phyloP scores from a whole-genome alignment of 1,140 invertebrate species.

The Sogatella furcifera region DNA sequence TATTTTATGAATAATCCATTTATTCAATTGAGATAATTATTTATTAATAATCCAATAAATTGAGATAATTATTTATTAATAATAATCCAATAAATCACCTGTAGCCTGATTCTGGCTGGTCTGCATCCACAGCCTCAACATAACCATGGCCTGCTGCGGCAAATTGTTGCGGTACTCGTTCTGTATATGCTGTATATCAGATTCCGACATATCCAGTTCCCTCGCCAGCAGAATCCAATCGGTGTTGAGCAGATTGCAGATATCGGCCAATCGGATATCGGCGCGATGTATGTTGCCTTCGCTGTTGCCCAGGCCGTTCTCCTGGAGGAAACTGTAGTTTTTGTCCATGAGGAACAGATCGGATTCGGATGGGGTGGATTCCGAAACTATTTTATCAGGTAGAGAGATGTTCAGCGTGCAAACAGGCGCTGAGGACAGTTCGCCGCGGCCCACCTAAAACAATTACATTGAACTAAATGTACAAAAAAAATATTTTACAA shows the following conservation, averaged over 20 bases:
- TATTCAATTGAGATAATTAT: too few relatives aligned
- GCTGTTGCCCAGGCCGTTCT: conserved; percentile 20
- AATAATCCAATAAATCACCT: too few relatives aligned
- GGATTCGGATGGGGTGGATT: conserved; percentile 54
- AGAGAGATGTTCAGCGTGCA: conserved; percentile 84
- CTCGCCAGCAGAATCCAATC: conserved; percentile 86
- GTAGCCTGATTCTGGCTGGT: conserved; percentile 38
- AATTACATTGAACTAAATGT: too few relatives aligned
- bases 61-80: too few relatives aligned
- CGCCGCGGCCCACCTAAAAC: conserved; percentile 53
- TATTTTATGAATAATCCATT: too few relatives aligned
- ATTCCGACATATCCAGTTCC: conserved; percentile 73
- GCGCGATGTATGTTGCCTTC: too few relatives aligned
- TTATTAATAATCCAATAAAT: too few relatives aligned
- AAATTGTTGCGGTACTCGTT: conserved; percentile 73
- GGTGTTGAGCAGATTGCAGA: conserved; percentile 80
- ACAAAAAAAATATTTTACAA: too few relatives aligned
- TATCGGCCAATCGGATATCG: conserved; percentile 57
- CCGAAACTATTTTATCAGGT: conserved; percentile 62
- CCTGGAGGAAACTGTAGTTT: conserved; percentile 50
- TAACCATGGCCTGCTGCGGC: conserved; percentile 82
- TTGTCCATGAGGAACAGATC: conserved; percentile 55
- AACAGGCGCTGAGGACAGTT: conserved; percentile 73
- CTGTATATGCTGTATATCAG: conserved; percentile 79
- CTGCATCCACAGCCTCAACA: conserved; percentile 74